Conservation (phyloP, 2,113 vertebrate species). For the Polypterus senegalus region DNA sequence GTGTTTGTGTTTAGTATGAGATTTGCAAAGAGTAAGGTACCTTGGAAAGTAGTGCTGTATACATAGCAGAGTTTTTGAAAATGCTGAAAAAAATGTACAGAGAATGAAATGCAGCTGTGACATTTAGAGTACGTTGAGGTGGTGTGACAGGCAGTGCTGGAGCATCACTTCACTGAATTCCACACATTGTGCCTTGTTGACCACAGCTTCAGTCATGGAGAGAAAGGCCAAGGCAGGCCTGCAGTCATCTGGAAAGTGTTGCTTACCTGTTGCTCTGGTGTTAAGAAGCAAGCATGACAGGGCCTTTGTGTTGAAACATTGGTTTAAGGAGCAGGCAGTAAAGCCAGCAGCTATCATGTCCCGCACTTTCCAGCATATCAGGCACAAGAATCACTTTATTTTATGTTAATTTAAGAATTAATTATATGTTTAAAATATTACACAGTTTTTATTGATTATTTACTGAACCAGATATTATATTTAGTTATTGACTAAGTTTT, state of each 20-base stretch:
- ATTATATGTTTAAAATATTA: too few relatives aligned
- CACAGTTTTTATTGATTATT: too few relatives aligned
- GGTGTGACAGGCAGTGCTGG: slow-evolving; percentile 33
- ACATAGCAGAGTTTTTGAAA: too few relatives aligned
- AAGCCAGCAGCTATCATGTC: background rate
- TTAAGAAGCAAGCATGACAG: slow-evolving; percentile 11
- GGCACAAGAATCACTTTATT: too few relatives aligned
- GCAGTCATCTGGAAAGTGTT: slow-evolving; percentile 27
- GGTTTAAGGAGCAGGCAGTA: slow-evolving; percentile 9
- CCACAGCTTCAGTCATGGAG: slow-evolving; percentile 8
- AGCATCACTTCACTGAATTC: slow-evolving; percentile 31
- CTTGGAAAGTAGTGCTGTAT: too few relatives aligned
- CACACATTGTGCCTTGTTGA: slow-evolving; percentile 26
- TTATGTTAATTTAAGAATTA: too few relatives aligned
- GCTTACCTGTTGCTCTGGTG: slow-evolving; percentile 22
- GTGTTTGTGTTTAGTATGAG: too few relatives aligned
- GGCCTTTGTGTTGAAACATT: background rate
- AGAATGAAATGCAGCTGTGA: slow-evolving; percentile 20
- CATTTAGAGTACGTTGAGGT: slow-evolving; percentile 27
- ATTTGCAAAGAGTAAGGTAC: too few relatives aligned
- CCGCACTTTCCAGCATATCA: too few relatives aligned
- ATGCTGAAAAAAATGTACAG: too few relatives aligned
- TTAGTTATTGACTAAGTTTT: too few relatives aligned
- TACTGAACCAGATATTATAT: too few relatives aligned
- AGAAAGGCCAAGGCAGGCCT: slow-evolving; percentile 18